Percentiles rank a stretch among this genome's conserved stretches.
Conservation (phyloP, 2,888 invertebrate genomes). For the Nineta flava region DNA sequence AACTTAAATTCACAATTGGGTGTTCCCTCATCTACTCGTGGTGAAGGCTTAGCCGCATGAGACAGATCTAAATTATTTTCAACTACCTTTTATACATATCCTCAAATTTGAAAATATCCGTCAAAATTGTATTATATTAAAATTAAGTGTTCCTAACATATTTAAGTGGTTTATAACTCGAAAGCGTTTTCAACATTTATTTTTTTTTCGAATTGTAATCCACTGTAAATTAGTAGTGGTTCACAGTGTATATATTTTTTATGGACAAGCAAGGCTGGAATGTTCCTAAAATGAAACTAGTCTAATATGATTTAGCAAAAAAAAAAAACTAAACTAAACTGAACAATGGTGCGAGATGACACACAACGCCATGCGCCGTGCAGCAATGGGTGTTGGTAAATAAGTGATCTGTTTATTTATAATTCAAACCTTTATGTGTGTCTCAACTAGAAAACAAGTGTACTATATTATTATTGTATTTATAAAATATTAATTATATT, state of each 20-base stretch:
- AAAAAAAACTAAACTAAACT: conserved; percentile 7
- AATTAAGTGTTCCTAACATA: conserved; percentile 1
- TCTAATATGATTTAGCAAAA: conserved; percentile 15
- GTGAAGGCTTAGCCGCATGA: conserved; percentile 61
- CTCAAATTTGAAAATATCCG: conserved; percentile 6
- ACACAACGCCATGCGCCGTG: conserved; percentile 16
- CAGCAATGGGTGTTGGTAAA: conserved; percentile 17
- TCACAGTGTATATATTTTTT: not conserved
- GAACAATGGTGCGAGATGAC: not conserved
- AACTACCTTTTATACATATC: conserved; percentile 10
- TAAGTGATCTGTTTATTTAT: not conserved
- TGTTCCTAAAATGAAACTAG: conserved; percentile 37
- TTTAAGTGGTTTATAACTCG: not conserved
- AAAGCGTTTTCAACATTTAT: not conserved
- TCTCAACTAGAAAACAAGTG: not conserved
- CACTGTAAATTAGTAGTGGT: no score
- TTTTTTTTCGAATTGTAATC: not conserved
- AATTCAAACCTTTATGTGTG: not conserved
- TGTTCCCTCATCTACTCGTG: conserved; percentile 46
- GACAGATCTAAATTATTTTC: conserved; percentile 13
- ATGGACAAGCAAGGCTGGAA: conserved; percentile 19
- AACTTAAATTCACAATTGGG: conserved; percentile 29
- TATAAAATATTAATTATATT: not conserved
- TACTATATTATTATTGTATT: not conserved
- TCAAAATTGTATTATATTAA: conserved; percentile 1